Evolutionary conservation across 1,140 invertebrate species (phyloP).

Genomic region (Hyposmocoma kahamanoa): DNA sequence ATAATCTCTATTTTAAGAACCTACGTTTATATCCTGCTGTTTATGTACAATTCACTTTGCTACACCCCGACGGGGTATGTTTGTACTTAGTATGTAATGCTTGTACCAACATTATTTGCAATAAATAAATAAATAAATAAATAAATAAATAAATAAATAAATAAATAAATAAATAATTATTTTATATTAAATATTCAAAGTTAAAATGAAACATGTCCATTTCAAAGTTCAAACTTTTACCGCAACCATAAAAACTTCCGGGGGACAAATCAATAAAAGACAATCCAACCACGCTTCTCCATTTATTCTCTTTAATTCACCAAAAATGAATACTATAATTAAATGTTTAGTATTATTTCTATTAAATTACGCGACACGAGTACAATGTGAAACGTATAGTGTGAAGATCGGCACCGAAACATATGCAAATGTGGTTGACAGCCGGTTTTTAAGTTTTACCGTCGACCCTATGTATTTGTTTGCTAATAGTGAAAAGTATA

Average conservation of each 20-base stretch:
- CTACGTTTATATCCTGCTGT: too few relatives aligned
- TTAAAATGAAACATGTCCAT: neutral
- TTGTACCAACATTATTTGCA: too few relatives aligned
- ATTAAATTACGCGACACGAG: neutral
- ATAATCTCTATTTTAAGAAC: too few relatives aligned
- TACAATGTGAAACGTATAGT: constrained; percentile 31
- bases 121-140: too few relatives aligned
- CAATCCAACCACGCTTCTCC: neutral
- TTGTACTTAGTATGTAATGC: too few relatives aligned
- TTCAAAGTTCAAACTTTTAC: neutral
- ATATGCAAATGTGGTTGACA: constrained; percentile 71
- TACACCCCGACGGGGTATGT: too few relatives aligned
- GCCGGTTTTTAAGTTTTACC: constrained; percentile 78
- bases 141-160: too few relatives aligned
- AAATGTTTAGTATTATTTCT: constrained; percentile 14
- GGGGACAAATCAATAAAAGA: neutral
- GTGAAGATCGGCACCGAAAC: constrained; percentile 51
- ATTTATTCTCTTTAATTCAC: neutral
- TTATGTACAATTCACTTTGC: too few relatives aligned
- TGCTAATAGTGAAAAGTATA: constrained; percentile 39
- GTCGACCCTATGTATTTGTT: constrained; percentile 74
- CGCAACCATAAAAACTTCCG: neutral
- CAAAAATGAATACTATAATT: constrained; percentile 13
- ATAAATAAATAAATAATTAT: too few relatives aligned
- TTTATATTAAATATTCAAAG: too few relatives aligned